phyloP scores from a whole-genome alignment of 2,797 vertebrate genomes.

The Hybognathus amarus region DNA sequence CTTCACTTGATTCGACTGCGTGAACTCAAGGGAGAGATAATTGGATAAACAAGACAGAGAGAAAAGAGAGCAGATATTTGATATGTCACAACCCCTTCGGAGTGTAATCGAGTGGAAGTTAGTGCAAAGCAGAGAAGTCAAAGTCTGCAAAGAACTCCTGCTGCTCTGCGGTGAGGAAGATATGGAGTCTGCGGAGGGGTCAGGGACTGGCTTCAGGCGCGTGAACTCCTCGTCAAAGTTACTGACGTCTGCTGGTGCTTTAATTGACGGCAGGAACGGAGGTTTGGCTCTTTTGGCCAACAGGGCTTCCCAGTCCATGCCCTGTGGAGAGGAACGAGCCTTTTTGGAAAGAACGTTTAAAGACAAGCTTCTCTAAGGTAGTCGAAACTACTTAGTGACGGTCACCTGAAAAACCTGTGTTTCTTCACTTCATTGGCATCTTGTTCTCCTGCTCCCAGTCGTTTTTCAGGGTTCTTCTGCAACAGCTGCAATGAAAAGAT shows the following conservation, averaged over 20 bases:
- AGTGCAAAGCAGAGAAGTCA: conserved; percentile 84
- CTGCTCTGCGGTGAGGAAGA: conserved; percentile 76
- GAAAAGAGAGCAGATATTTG: conserved; percentile 12
- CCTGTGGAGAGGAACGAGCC: conserved; percentile 69
- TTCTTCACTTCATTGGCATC: conserved; percentile 89
- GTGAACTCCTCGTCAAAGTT: conserved; percentile 96
- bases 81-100: conserved; percentile 19
- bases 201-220: conserved; percentile 82
- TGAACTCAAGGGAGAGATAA: conserved; percentile 28
- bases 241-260: conserved; percentile 80
- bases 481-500: conserved; percentile 81
- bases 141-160: conserved; percentile 89
- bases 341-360: not conserved
- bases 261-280: conserved; percentile 85
- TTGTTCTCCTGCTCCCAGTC: conserved; percentile 85
- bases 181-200: conserved; percentile 81
- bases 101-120: conserved; percentile 52
- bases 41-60: conserved; percentile 11
- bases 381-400: not conserved
- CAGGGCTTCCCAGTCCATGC: conserved; percentile 85
- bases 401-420: conserved; percentile 88
- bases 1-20: conserved; percentile 50
- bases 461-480: conserved; percentile 86
- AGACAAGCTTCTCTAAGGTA: not conserved
- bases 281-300: conserved; percentile 83